A percentile compares a stretch with the other conserved stretches of the same genome.
Conservation (phyloP, 1,140 invertebrate species). For the Phocides pigmalion region DNA sequence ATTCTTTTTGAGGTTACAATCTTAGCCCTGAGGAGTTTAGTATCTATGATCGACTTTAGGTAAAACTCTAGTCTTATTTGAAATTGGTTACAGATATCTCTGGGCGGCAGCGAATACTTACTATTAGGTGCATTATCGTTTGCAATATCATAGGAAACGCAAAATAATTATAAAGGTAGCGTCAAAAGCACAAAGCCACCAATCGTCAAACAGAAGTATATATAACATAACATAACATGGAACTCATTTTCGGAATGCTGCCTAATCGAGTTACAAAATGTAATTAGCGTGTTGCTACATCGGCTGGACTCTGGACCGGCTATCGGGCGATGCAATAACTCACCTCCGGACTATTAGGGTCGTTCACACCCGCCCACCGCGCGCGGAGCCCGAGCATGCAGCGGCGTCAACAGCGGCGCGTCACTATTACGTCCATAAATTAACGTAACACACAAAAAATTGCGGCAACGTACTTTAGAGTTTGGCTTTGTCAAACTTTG, state of each 20-base stretch:
- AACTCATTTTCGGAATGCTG: not conserved
- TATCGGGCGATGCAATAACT: constrained; percentile 7
- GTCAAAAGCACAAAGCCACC: too few relatives aligned
- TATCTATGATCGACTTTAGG: too few relatives aligned
- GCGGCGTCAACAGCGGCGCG: not conserved
- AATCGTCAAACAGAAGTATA: not conserved
- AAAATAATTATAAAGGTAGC: too few relatives aligned
- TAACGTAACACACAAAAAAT: not conserved
- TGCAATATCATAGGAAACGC: too few relatives aligned
- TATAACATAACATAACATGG: not conserved
- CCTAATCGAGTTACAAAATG: constrained; percentile 7
- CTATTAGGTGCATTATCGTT: too few relatives aligned
- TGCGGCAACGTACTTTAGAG: not conserved
- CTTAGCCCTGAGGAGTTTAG: too few relatives aligned
- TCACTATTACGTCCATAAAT: not conserved
- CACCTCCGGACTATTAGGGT: constrained; percentile 6
- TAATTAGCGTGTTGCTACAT: constrained; percentile 8
- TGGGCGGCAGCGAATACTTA: too few relatives aligned
- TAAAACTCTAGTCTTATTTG: too few relatives aligned
- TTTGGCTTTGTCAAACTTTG: not conserved
- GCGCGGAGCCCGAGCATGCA: not conserved
- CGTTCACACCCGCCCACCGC: constrained; percentile 20
- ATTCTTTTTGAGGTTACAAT: too few relatives aligned
- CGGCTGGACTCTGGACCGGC: not conserved
- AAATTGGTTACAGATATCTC: too few relatives aligned